Conservation (phyloP, 2,113 vertebrate genomes). For the Dasyprocta punctata region DNA sequence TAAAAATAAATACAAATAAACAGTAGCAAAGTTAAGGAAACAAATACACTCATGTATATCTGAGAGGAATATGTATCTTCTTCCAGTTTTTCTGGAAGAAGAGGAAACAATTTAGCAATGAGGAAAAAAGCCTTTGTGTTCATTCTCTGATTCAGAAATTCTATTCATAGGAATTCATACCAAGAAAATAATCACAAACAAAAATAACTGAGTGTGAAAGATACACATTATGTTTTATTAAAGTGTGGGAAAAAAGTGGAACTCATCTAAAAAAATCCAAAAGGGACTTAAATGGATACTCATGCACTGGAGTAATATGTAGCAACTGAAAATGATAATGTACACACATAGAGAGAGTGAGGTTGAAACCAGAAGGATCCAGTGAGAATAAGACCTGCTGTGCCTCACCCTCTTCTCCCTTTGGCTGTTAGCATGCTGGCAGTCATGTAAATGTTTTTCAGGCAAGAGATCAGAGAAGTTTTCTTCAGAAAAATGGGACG, state of each 20-base stretch:
- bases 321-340: not conserved
- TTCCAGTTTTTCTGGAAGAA: not conserved
- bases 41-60: not conserved
- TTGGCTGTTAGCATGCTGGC: not conserved
- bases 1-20: not conserved
- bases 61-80: not conserved
- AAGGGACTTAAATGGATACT: not conserved
- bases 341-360: not conserved
- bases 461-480: not conserved
- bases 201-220: not conserved
- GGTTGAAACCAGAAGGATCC: not conserved
- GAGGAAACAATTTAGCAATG: not conserved
- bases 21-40: not conserved
- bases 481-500: slow-evolving; percentile 15
- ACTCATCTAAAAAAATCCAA: slow-evolving; percentile 5
- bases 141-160: slow-evolving; percentile 9
- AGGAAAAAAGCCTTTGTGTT: not conserved
- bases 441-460: not conserved
- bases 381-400: not conserved
- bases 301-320: not conserved
- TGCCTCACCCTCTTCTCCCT: not conserved
- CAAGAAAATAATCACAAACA: slow-evolving; percentile 16
- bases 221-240: not conserved
- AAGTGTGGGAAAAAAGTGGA: not conserved
- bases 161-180: not conserved